These are phyloP conservation scores for Balanococcus diminutus DNA, from an alignment of 2,888 invertebrate genomes.

Conservation along the genomic window DNA sequence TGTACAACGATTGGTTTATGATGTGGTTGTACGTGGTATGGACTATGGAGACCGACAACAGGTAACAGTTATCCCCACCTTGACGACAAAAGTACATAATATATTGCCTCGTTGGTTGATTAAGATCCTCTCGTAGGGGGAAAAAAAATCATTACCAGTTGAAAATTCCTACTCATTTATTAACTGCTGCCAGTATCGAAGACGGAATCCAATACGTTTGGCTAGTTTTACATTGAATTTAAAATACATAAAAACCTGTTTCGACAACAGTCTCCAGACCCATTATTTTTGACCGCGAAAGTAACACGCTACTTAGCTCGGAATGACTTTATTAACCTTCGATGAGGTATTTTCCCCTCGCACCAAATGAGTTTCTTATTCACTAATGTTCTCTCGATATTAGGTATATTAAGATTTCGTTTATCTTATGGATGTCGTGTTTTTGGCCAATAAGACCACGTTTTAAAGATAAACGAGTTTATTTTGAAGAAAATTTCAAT, in stretches of 20 bases:
- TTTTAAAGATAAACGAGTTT: too few relatives aligned
- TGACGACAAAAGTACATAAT: neutral
- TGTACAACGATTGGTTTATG: constrained; percentile 10
- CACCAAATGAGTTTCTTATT: neutral
- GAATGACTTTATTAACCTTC: constrained; percentile 40
- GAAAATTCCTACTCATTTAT: constrained; percentile 37
- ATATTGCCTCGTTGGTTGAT: constrained; percentile 11
- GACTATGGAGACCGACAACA: neutral
- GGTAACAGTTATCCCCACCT: constrained; percentile 18
- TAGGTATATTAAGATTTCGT: too few relatives aligned
- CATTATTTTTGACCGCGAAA: constrained; percentile 44
- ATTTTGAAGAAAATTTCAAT: neutral
- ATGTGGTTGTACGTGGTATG: neutral
- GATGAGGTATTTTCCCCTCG: neutral
- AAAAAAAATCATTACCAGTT: neutral
- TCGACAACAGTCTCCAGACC: constrained; percentile 26
- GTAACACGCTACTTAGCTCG: constrained; percentile 20
- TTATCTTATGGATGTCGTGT: too few relatives aligned
- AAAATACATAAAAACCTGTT: constrained; percentile 34
- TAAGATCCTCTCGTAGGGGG: too few relatives aligned
- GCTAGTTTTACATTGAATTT: constrained; percentile 17
- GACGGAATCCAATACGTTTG: neutral
- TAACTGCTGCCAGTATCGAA: neutral
- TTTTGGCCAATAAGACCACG: neutral
- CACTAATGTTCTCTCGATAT: neutral